A percentile compares a stretch with the other conserved stretches of the same genome.
Conservation (phyloP, 2,797 vertebrate species). For the Cossypha caffra region DNA sequence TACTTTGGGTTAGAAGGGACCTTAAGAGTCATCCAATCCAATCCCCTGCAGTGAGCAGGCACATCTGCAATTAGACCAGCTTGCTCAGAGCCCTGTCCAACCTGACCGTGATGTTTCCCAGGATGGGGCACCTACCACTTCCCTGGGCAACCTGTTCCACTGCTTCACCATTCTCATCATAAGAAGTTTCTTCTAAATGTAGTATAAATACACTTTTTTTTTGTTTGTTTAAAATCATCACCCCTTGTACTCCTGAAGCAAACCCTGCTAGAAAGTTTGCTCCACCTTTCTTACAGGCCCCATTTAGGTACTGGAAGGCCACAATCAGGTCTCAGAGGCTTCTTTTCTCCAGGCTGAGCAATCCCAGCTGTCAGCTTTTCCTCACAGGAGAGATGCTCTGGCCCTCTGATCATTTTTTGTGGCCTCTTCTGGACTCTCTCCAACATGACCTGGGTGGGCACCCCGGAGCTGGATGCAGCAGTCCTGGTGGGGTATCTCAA, state of each 20-base stretch:
- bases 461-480: background rate
- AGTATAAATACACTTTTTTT: background rate
- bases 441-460: background rate
- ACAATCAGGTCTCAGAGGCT: accelerated
- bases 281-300: background rate
- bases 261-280: background rate
- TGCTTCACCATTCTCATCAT: background rate
- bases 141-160: background rate
- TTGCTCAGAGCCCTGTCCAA: background rate
- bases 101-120: background rate
- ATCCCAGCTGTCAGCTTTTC: background rate
- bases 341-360: background rate
- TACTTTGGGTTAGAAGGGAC: background rate
- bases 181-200: background rate
- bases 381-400: background rate
- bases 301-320: background rate
- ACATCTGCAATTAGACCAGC: background rate
- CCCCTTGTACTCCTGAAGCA: background rate
- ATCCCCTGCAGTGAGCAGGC: background rate
- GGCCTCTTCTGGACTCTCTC: background rate
- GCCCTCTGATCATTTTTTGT: background rate
- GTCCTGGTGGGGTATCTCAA: background rate
- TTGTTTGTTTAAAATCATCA: background rate
- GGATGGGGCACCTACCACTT: background rate
- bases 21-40: background rate